Evolutionary conservation across 1,140 invertebrate species (phyloP), one percentile per base, ranked within the genome.

Genomic region (Saccostrea echinata): DNA sequence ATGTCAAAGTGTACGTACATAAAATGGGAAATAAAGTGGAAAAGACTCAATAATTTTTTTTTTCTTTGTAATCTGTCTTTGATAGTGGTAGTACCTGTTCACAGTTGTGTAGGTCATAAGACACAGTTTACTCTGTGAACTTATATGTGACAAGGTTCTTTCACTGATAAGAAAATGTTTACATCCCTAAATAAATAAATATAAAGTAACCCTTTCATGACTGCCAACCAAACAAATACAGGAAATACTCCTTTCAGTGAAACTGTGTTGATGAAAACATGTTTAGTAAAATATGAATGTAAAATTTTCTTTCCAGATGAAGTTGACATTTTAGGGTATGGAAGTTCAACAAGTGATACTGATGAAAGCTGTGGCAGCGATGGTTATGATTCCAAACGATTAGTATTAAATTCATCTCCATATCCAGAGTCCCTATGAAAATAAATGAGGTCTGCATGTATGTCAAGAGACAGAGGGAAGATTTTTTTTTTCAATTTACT

Each of bases 271-370:
- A 8, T 76, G 68, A 76, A 43, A 43, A 8, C 43, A 43, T 9
- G 43, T 1, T 8, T 43, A 43, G 43, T 43, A 43, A 43, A 43
- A 43, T 43, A 43, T 43, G 43, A 43, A 43, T 43, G 43, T 43
- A 43, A 43, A 43, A 8, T 43, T 43, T 43, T 43, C 43, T 93
- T 96, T 97, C 1, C 96, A 98, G 97, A 98, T 96, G 97, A 98
- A 95, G 97, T 98, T 90, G 97, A 98, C 95, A 97, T 98, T 91
- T 97, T 97, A 92, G 97, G 97, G 84, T 97, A 97, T 95, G 97
- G 97, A 92, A 97, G 97, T 95, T 97, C 97, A 95, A 97, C 97
- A 94, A 97, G 97, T 95, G 97, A 97, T 95, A 97, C 97, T 84
- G 97, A 98, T 95, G 97, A 97, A 27, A 88, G 90, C 51, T 90